phyloP scores from a whole-genome alignment of 2,888 invertebrate genomes.

The Conops quadrifasciatus region DNA sequence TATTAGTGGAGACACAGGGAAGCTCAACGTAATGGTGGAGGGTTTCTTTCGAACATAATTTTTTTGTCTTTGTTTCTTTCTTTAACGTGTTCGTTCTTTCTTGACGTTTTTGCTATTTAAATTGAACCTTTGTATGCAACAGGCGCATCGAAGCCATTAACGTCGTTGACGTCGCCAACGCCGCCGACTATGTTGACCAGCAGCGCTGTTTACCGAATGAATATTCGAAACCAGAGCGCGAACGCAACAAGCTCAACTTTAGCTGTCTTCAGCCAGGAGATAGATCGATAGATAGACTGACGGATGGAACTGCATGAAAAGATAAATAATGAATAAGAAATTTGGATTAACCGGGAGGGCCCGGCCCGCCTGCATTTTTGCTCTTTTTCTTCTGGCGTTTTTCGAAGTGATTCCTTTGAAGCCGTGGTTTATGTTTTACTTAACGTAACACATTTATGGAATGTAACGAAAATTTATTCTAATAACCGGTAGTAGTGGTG shows the following conservation, averaged over 20 bases:
- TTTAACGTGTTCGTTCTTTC: not conserved
- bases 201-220: not conserved
- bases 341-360: too few relatives aligned
- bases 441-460: too few relatives aligned
- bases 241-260: not conserved
- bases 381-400: too few relatives aligned
- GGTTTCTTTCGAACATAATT: not conserved
- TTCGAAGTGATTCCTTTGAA: too few relatives aligned
- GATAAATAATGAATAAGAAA: too few relatives aligned
- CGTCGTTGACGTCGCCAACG: not conserved
- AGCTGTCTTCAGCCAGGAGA: too few relatives aligned
- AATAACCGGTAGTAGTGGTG: too few relatives aligned
- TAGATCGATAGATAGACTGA: too few relatives aligned
- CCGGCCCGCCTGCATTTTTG: too few relatives aligned
- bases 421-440: too few relatives aligned
- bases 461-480: too few relatives aligned
- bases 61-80: not conserved
- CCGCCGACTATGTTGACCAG: not conserved
- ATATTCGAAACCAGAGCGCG: not conserved
- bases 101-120: slow-evolving; percentile 15
- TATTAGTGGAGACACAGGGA: not conserved
- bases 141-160: not conserved
- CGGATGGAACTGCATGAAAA: too few relatives aligned
- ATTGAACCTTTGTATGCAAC: slow-evolving; percentile 22
- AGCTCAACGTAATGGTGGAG: slow-evolving; percentile 16